Conservation (phyloP, 2,113 vertebrate species). For the Dipodomys ordii region DNA sequence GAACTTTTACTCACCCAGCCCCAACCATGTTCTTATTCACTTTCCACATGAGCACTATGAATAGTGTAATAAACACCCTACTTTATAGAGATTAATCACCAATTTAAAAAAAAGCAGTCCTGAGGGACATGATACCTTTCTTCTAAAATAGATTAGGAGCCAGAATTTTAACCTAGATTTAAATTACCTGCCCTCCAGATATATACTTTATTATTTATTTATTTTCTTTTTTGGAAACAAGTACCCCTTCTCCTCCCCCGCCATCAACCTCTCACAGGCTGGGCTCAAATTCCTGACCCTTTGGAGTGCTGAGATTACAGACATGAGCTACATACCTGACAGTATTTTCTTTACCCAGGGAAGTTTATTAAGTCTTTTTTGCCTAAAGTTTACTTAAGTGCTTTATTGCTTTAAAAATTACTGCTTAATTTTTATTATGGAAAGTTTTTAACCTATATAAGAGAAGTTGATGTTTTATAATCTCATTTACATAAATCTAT, state of each 20-base stretch:
- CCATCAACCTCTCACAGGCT: too few relatives aligned
- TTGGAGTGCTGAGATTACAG: not conserved
- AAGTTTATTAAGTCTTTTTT: conserved; percentile 41
- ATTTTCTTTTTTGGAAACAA: too few relatives aligned
- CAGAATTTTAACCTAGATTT: not conserved
- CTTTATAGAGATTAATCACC: not conserved
- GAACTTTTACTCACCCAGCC: not conserved
- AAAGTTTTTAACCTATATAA: too few relatives aligned
- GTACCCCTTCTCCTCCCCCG: too few relatives aligned
- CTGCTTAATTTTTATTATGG: too few relatives aligned
- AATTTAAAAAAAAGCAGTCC: too few relatives aligned
- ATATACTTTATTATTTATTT: not conserved
- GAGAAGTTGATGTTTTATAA: not conserved
- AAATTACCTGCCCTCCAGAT: not conserved
- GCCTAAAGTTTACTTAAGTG: not conserved
- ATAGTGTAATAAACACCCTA: not conserved
- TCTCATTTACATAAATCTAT: not conserved
- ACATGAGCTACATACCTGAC: not conserved
- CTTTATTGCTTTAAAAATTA: conserved; percentile 26
- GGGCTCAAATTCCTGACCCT: not conserved
- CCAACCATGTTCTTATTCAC: not conserved
- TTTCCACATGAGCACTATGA: not conserved
- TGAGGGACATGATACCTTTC: too few relatives aligned
- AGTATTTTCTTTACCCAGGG: not conserved
- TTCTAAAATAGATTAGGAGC: not conserved